These are phyloP conservation scores for Stratiolaelaps scimitus DNA, from an alignment of 1,140 invertebrate genomes.

Conservation along the genomic window DNA sequence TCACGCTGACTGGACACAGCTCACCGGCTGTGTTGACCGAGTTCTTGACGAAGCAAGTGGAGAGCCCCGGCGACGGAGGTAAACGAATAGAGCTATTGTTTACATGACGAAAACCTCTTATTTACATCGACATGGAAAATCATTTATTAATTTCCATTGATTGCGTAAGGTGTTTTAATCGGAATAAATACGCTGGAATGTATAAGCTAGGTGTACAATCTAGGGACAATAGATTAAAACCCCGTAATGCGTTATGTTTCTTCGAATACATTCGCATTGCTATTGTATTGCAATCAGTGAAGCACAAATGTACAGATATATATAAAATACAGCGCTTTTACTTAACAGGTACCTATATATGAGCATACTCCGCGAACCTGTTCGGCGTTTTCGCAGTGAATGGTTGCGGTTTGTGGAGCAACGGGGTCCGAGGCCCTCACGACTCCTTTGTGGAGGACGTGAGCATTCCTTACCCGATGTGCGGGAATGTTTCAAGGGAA, in stretches of 20 bases:
- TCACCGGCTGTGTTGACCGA: constrained; percentile 41
- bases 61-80: constrained; percentile 34
- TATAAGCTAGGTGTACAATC: no score
- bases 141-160: no score
- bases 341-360: constrained; percentile 42
- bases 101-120: no score
- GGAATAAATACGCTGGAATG: no score
- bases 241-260: no score
- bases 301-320: no score
- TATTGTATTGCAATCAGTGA: no score
- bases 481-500: constrained; percentile 40
- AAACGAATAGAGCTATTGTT: neutral
- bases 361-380: constrained; percentile 42
- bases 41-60: constrained; percentile 41
- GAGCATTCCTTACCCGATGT: constrained; percentile 40
- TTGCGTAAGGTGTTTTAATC: no score
- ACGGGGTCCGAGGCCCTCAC: constrained; percentile 40
- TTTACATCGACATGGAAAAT: no score
- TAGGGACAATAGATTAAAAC: no score
- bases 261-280: no score
- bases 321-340: no score
- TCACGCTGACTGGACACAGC: constrained; percentile 44
- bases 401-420: constrained; percentile 43
- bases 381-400: constrained; percentile 42
- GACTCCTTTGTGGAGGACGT: constrained; percentile 37